phyloP scores from a whole-genome alignment of 2,113 vertebrate species.

The Cyanistes caeruleus region DNA sequence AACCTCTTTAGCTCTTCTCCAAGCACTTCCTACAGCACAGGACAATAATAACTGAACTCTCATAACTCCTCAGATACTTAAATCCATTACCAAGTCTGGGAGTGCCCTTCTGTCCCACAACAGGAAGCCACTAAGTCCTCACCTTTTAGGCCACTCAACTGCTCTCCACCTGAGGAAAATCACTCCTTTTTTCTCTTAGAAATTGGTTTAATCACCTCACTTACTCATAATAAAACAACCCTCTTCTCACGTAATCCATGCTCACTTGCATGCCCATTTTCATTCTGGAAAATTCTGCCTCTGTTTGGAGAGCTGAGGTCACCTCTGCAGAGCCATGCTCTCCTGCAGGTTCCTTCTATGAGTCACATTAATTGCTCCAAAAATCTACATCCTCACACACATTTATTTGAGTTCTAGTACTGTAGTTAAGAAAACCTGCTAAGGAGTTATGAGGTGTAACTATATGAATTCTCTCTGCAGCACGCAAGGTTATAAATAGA shows the following conservation, averaged over 20 bases:
- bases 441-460: conserved; percentile 5
- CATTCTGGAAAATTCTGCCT: not conserved
- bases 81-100: not conserved
- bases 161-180: not conserved
- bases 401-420: not conserved
- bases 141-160: not conserved
- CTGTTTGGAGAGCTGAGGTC: not conserved
- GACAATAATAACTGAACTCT: not conserved
- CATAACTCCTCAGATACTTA: not conserved
- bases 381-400: not conserved
- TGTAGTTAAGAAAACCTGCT: not conserved
- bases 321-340: not conserved
- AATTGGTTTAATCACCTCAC: not conserved
- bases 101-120: not conserved
- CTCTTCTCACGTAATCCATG: fast-evolving
- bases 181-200: not conserved
- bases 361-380: not conserved
- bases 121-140: not conserved
- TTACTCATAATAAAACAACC: not conserved
- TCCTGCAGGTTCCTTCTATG: not conserved
- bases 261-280: not conserved
- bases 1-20: not conserved
- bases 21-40: not conserved
- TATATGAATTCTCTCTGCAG: not conserved
- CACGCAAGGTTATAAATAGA: not conserved